A percentile compares a stretch with the other conserved stretches of the same genome.
These are phyloP conservation scores for Amyelois transitella DNA, from an alignment of 1,140 invertebrate species.

Conservation along the genomic window DNA sequence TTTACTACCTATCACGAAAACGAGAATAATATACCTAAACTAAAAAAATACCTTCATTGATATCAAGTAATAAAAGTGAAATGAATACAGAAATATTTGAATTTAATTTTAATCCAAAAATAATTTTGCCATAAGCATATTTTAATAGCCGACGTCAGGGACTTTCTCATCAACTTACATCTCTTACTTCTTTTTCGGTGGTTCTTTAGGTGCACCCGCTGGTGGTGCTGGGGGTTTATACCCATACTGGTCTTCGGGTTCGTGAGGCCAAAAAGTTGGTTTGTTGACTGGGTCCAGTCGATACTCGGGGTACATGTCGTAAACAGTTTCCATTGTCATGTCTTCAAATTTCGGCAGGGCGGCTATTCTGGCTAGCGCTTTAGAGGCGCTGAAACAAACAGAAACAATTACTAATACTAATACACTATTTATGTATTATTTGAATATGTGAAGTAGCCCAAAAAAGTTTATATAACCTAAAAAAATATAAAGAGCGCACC, in stretches of 20 bases:
- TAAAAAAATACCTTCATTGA: too few relatives aligned
- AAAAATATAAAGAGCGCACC: background rate
- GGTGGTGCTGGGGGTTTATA: slow-evolving; percentile 24
- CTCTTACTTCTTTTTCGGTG: slow-evolving; percentile 7
- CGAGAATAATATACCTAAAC: too few relatives aligned
- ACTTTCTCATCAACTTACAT: too few relatives aligned
- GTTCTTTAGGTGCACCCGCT: background rate
- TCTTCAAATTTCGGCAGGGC: slow-evolving; percentile 83
- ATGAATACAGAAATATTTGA: too few relatives aligned
- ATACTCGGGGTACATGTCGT: slow-evolving; percentile 81
- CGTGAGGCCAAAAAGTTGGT: slow-evolving; percentile 85
- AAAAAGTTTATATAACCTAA: background rate
- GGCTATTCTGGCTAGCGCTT: slow-evolving; percentile 77
- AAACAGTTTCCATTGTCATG: slow-evolving; percentile 92
- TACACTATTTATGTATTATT: too few relatives aligned
- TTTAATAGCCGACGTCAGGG: too few relatives aligned
- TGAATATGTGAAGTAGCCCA: too few relatives aligned
- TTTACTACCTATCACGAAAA: too few relatives aligned
- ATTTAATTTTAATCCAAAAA: too few relatives aligned
- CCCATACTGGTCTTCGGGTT: slow-evolving; percentile 67
- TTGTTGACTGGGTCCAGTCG: slow-evolving; percentile 77
- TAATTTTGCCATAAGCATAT: too few relatives aligned
- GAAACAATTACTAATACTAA: background rate
- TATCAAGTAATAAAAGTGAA: too few relatives aligned
- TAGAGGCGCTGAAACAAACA: slow-evolving; percentile 44